Evolutionary conservation across 2,797 vertebrate genomes (phyloP).

Genomic region (Helostoma temminkii): DNA sequence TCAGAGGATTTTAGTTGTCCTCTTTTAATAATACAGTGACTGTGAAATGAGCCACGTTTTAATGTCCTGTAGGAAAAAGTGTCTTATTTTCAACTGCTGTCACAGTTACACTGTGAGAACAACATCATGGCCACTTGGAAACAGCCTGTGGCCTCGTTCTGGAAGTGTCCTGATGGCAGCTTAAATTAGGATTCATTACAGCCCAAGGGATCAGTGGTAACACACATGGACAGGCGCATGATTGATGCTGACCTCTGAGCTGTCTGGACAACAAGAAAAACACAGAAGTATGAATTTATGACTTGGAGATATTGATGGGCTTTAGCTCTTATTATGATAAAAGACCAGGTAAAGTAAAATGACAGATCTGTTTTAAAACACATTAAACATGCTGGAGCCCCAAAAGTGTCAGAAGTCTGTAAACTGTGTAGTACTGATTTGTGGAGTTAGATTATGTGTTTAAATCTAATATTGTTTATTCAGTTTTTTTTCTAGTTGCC

Average conservation of each 20-base stretch:
- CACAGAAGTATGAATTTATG: constrained; percentile 42
- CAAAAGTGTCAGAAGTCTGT: too few relatives aligned
- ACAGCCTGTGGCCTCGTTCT: constrained; percentile 25
- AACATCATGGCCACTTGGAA: constrained; percentile 22
- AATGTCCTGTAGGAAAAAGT: constrained; percentile 15
- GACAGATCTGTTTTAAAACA: too few relatives aligned
- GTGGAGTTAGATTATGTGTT: too few relatives aligned
- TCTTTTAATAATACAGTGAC: not conserved
- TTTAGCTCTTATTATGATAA: constrained; percentile 48
- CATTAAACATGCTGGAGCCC: too few relatives aligned
- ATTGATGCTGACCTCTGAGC: constrained; percentile 61
- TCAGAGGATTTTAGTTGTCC: not conserved
- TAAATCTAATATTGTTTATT: too few relatives aligned
- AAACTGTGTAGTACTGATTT: too few relatives aligned
- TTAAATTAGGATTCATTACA: constrained; percentile 64
- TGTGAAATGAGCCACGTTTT: constrained; percentile 22
- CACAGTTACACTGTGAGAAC: constrained; percentile 6
- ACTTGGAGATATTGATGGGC: constrained; percentile 46
- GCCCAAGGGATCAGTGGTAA: constrained; percentile 13
- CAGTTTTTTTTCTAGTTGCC: too few relatives aligned
- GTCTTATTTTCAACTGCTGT: constrained; percentile 4
- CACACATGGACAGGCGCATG: constrained; percentile 39
- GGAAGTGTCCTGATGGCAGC: constrained; percentile 36
- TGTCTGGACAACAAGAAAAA: constrained; percentile 28
- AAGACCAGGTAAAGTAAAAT: too few relatives aligned